phyloP scores from a whole-genome alignment of 1,140 invertebrate species.

The Drosophila albomicans region DNA sequence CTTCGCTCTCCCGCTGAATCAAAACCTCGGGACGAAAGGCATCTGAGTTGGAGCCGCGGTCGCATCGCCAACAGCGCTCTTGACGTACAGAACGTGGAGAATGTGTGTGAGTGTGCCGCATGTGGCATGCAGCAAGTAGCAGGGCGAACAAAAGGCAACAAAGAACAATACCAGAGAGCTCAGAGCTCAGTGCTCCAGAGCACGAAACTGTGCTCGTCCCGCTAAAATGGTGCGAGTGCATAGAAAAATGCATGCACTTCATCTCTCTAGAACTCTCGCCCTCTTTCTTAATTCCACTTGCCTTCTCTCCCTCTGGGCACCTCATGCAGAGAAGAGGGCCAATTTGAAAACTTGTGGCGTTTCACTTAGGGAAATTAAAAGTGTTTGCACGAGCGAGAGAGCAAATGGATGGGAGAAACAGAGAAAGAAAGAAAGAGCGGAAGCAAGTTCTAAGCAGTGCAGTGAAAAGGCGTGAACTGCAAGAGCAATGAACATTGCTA shows the following conservation, averaged over 20 bases:
- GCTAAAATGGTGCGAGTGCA: constrained; percentile 56
- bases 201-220: constrained; percentile 28
- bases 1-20: constrained; percentile 53
- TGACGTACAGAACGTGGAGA: constrained; percentile 21
- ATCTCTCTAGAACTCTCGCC: constrained; percentile 30
- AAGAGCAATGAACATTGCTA: constrained; percentile 41
- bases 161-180: constrained; percentile 61
- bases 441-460: neutral
- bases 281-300: no score
- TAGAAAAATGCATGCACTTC: constrained; percentile 41
- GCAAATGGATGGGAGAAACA: neutral
- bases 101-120: neutral
- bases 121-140: constrained; percentile 4
- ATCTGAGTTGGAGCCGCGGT: constrained; percentile 8
- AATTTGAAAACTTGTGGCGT: constrained; percentile 78
- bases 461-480: constrained; percentile 42
- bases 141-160: constrained; percentile 61
- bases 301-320: constrained; percentile 17
- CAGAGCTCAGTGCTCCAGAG: constrained; percentile 2
- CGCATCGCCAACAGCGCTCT: constrained; percentile 42
- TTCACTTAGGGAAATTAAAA: constrained; percentile 81
- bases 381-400: constrained; percentile 42
- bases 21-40: constrained; percentile 68
- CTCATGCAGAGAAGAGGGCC: constrained; percentile 59
- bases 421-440: neutral